Conservation (phyloP, 2,888 invertebrate species). For the Tanytarsus gracilentus region DNA sequence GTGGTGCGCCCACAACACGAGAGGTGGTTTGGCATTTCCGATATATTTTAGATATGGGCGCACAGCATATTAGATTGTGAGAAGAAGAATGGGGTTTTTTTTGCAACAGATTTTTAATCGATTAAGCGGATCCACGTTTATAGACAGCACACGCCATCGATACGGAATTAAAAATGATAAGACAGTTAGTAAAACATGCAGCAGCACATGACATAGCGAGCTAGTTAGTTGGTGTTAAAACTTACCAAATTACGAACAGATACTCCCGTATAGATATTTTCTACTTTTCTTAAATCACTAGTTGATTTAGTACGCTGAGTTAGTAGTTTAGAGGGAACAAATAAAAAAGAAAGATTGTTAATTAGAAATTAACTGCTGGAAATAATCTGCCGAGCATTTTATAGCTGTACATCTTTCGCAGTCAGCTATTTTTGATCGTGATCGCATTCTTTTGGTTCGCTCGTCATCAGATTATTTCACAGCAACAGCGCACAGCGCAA, state of each 20-base stretch:
- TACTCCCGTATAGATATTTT: slow-evolving; percentile 43
- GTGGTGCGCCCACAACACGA: background rate
- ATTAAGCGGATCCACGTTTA: background rate
- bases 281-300: slow-evolving; percentile 32
- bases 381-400: background rate
- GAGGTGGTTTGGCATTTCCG: background rate
- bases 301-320: slow-evolving; percentile 33
- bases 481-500: too few relatives aligned
- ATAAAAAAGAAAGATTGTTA: background rate
- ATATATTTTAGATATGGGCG: background rate
- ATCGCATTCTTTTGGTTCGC: background rate
- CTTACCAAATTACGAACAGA: slow-evolving; percentile 56
- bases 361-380: background rate
- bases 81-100: background rate
- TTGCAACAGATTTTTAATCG: background rate
- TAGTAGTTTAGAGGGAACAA: background rate
- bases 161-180: background rate
- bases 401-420: background rate
- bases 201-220: background rate
- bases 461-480: background rate
- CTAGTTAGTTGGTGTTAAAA: slow-evolving; percentile 12
- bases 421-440: background rate
- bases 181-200: background rate
- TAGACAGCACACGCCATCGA: background rate
- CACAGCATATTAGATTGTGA: background rate